Base-by-base conservation (phyloP, 1,140 invertebrate species). In the Hyles euphorbiae region DNA sequence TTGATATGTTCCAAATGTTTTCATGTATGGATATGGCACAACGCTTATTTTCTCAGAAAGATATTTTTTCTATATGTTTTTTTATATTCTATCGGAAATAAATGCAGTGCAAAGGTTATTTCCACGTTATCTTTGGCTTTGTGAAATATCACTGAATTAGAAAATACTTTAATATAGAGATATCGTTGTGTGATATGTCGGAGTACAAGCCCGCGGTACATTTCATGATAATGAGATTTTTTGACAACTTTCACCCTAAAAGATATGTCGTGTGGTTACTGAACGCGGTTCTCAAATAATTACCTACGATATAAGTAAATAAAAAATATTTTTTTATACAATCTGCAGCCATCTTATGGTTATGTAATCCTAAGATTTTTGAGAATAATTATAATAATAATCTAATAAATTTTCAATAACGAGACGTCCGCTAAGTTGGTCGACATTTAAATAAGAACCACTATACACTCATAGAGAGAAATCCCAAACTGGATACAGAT, bases 381-480 rank as follows among this genome's bases (percentile, higher is more conserved):
- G 81, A 76, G 76, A 81, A 80, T 83, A 86, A 78, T 77, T 78
- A 83, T 83, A 81, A 82, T 83, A 87, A 87, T 87, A 84, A 83
- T 85, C 83, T 86, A 87, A 88, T 85, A 87, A 84, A 87, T 84
- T 86, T 86, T 83, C 74, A 81, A 79, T 87, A 86, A 87, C 80
- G 79, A 78, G 85, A 88, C 78, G 77, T 85, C 78, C 76, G 80
- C 85, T 85, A 88, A 74, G 83, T 88, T 88, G 85, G 85, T 88
- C 85, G 81, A 88, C 83, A 85, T 88, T 81, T 79, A 85, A 85
- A 86, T 76, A 85, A 82, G 81, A 87, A 86, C 79, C 79, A 85
- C 82, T 88, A 88, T 86, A 85, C 83, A 83, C 76, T 83, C 75
- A 87, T 85, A 88, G 83, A 88, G 83, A 87, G 83, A 87, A 86